These are phyloP conservation scores for Steatornis caripensis DNA, from an alignment of 2,113 vertebrate genomes.

Conservation along the genomic window DNA sequence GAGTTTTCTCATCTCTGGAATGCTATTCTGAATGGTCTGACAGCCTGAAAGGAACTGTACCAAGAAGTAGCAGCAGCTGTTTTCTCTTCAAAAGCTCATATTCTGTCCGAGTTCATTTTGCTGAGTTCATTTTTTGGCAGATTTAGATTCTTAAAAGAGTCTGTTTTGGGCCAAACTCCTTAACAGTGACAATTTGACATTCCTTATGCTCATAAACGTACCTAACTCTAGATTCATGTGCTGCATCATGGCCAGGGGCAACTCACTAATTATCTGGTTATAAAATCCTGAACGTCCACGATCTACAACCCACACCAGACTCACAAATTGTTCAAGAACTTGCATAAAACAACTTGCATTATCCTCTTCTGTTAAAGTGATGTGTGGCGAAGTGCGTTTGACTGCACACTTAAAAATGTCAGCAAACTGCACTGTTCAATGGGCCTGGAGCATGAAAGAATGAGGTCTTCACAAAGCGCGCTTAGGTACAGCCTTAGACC, in stretches of 20 bases:
- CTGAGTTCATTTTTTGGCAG: not conserved
- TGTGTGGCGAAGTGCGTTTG: not conserved
- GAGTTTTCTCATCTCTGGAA: not conserved
- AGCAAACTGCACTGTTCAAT: not conserved
- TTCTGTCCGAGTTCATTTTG: not conserved
- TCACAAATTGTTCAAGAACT: not conserved
- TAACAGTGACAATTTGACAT: not conserved
- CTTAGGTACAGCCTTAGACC: not conserved
- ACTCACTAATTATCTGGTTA: not conserved
- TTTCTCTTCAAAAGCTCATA: not conserved
- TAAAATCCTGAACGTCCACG: not conserved
- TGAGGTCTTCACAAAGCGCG: not conserved
- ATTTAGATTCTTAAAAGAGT: not conserved
- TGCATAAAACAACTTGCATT: not conserved
- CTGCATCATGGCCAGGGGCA: accelerated
- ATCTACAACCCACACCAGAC: not conserved
- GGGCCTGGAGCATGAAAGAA: not conserved
- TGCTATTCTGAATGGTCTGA: not conserved
- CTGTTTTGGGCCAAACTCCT: not conserved
- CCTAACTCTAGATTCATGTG: not conserved
- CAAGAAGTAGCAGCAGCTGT: not conserved
- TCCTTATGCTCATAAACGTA: not conserved
- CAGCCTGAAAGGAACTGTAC: not conserved
- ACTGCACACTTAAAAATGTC: not conserved
- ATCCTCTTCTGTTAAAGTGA: not conserved